Evolutionary conservation across 2,113 vertebrate species (phyloP).

Genomic region (Ciconia maguari): DNA sequence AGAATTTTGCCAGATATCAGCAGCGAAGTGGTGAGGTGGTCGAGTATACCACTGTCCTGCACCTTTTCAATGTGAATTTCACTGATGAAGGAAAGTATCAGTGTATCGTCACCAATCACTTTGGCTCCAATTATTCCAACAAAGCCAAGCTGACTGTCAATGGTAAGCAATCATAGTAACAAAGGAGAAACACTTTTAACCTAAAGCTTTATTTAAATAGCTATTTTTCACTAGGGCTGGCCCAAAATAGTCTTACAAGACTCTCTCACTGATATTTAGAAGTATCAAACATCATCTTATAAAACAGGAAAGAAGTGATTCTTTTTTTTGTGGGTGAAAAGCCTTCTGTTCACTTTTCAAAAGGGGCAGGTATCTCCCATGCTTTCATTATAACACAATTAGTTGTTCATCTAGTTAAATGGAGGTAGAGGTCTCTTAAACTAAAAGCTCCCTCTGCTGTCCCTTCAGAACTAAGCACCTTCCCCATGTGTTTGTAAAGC

Average conservation of each 20-base stretch:
- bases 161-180: conserved; percentile 65
- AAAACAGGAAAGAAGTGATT: neutral
- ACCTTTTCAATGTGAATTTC: conserved; percentile 81
- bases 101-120: conserved; percentile 82
- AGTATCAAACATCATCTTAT: neutral
- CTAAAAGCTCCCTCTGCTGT: conserved; percentile 50
- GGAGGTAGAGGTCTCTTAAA: neutral
- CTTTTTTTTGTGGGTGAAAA: neutral
- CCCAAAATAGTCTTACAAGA: neutral
- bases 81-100: conserved; percentile 84
- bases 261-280: neutral
- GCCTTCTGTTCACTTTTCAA: neutral
- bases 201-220: neutral
- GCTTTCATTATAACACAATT: neutral
- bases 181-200: neutral
- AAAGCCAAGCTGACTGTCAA: conserved; percentile 85
- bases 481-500: neutral
- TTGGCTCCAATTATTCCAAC: conserved; percentile 83
- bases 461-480: neutral
- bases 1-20: conserved; percentile 78
- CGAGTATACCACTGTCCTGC: conserved; percentile 77
- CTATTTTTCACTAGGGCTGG: neutral
- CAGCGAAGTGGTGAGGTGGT: conserved; percentile 71
- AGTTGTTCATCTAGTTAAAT: neutral
- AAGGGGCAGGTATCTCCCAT: neutral